phyloP scores from a whole-genome alignment of 2,113 vertebrate genomes.

The Prunella himalayana region DNA sequence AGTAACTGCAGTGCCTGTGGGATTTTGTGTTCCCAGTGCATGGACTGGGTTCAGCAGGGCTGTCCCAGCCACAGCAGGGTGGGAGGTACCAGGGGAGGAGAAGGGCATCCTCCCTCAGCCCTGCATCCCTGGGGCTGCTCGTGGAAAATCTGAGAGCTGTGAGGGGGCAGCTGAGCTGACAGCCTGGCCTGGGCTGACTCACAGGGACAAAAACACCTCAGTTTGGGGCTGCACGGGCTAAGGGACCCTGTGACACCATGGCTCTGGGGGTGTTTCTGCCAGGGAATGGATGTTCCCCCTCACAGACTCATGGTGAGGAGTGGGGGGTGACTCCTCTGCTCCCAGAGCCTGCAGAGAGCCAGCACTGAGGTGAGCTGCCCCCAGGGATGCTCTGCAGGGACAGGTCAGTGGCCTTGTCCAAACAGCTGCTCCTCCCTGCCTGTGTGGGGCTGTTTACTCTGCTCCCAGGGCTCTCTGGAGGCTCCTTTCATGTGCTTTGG shows the following conservation, averaged over 20 bases:
- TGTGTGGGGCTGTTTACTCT: rapidly evolving
- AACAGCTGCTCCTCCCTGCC: neutral
- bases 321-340: neutral
- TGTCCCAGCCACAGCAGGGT: neutral
- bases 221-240: neutral
- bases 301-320: rapidly evolving
- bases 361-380: neutral
- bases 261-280: rapidly evolving
- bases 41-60: neutral
- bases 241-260: rapidly evolving
- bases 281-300: neutral
- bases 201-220: neutral
- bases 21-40: neutral
- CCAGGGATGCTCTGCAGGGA: neutral
- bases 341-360: neutral
- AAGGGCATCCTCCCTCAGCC: neutral
- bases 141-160: neutral
- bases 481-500: neutral
- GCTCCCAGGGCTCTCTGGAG: neutral
- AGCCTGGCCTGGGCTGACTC: neutral
- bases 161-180: neutral
- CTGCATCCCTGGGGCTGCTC: neutral
- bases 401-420: neutral
- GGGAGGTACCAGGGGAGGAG: neutral
- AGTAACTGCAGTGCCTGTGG: neutral